Evolutionary conservation across 1,140 invertebrate genomes (phyloP).

Genomic region (Drosophila tropicalis): DNA sequence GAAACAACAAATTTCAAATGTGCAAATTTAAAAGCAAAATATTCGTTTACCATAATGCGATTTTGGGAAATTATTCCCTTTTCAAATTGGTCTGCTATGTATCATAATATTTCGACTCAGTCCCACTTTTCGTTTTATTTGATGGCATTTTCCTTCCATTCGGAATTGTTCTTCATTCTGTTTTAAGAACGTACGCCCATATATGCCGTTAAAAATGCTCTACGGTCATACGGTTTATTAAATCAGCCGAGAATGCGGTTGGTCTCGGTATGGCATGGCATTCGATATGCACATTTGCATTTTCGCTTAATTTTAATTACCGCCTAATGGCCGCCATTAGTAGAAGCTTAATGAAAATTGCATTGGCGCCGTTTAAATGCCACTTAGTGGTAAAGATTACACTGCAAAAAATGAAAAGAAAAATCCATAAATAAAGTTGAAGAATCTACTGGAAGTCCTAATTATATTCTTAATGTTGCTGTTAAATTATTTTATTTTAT

Average conservation of each 20-base stretch:
- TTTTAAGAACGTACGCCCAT: not conserved
- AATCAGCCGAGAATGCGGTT: not conserved
- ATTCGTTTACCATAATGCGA: no score
- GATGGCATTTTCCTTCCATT: not conserved
- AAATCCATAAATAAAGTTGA: no score
- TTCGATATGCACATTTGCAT: conserved; percentile 32
- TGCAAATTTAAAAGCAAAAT: no score
- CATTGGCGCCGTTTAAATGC: conserved; percentile 63
- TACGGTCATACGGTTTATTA: conserved; percentile 12
- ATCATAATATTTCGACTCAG: no score
- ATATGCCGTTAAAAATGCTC: not conserved
- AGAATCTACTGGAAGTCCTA: no score
- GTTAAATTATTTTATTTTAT: not conserved
- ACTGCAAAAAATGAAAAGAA: conserved; percentile 2
- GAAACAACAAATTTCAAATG: no score
- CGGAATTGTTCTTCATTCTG: not conserved
- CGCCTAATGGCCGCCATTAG: conserved; percentile 54
- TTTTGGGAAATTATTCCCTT: no score
- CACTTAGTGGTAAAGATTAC: conserved; percentile 38
- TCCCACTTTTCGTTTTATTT: no score
- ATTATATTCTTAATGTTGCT: no score
- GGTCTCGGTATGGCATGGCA: not conserved
- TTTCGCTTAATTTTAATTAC: conserved; percentile 48
- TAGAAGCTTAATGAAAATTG: conserved; percentile 57
- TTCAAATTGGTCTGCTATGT: no score